Conservation (phyloP, 2,113 vertebrate species). For the Haemorhous mexicanus region DNA sequence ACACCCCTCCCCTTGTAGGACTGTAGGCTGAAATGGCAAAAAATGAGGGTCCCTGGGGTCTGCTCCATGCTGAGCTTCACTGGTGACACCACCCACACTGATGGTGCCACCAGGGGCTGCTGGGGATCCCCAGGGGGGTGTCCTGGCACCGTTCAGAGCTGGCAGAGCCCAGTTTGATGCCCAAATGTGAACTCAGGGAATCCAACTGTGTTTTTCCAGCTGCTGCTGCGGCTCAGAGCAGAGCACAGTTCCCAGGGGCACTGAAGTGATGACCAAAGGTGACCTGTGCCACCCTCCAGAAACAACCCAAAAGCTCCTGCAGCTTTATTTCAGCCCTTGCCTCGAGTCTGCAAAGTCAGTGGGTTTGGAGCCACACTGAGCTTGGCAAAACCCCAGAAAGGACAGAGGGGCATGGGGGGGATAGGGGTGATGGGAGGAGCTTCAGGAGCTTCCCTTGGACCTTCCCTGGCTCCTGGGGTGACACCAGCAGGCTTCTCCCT, state of each 20-base stretch:
- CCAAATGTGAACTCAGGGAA: background rate
- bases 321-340: background rate
- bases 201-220: background rate
- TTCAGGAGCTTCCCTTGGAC: background rate
- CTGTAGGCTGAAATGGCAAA: background rate
- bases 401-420: background rate
- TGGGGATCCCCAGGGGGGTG: fast-evolving
- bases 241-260: background rate
- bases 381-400: background rate
- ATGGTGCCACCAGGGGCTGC: fast-evolving
- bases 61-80: background rate
- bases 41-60: background rate
- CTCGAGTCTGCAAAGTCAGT: fast-evolving
- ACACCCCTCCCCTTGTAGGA: fast-evolving
- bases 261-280: background rate
- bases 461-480: background rate
- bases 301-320: background rate
- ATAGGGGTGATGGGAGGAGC: background rate
- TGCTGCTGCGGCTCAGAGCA: background rate
- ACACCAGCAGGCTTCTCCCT: background rate
- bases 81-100: fast-evolving
- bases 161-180: background rate
- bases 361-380: background rate
- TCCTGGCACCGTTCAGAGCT: background rate
- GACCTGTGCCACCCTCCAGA: background rate